A percentile compares a stretch with the other conserved stretches of the same genome.
Evolutionary conservation across 2,888 invertebrate species (phyloP).

Genomic region (Cremastinae sp.): DNA sequence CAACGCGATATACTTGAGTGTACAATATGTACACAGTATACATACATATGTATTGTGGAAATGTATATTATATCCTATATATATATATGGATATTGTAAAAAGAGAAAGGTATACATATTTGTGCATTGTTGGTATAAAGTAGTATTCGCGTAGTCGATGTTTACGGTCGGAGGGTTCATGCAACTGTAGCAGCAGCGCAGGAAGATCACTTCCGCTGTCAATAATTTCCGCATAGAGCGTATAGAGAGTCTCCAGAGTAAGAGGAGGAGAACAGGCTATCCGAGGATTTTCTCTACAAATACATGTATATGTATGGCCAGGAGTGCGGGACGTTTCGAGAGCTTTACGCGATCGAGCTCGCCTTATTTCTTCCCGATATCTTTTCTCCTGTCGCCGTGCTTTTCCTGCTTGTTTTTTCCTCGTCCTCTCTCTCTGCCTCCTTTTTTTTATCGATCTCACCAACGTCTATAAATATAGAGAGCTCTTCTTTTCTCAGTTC

Average conservation of each 20-base stretch:
- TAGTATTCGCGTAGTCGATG: constrained; percentile 33
- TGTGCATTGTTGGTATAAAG: constrained; percentile 36
- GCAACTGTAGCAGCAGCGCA: constrained; percentile 42
- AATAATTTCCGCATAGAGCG: constrained; percentile 54
- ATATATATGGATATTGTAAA: constrained; percentile 7
- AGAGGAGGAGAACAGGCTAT: background rate
- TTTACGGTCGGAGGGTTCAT: constrained; percentile 40
- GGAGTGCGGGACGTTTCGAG: constrained; percentile 12
- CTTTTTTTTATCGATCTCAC: constrained; percentile 42
- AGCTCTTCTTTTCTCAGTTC: constrained; percentile 13
- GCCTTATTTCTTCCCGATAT: constrained; percentile 59
- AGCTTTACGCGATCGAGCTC: constrained; percentile 58
- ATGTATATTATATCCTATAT: background rate
- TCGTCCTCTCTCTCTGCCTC: constrained; percentile 20
- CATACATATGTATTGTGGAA: background rate
- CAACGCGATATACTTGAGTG: constrained; percentile 12
- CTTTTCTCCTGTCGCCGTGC: constrained; percentile 45
- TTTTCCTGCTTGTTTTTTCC: constrained; percentile 19
- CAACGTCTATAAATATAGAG: constrained; percentile 41
- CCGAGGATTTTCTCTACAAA: background rate
- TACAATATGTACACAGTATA: background rate
- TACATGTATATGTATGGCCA: constrained; percentile 8
- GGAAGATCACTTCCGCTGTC: constrained; percentile 58
- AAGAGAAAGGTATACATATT: too few relatives aligned
- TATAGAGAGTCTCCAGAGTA: background rate